Percentiles rank a stretch among this genome's conserved stretches.
These are phyloP conservation scores for Megastigmus dorsalis DNA, from an alignment of 2,888 invertebrate genomes.

Conservation along the genomic window DNA sequence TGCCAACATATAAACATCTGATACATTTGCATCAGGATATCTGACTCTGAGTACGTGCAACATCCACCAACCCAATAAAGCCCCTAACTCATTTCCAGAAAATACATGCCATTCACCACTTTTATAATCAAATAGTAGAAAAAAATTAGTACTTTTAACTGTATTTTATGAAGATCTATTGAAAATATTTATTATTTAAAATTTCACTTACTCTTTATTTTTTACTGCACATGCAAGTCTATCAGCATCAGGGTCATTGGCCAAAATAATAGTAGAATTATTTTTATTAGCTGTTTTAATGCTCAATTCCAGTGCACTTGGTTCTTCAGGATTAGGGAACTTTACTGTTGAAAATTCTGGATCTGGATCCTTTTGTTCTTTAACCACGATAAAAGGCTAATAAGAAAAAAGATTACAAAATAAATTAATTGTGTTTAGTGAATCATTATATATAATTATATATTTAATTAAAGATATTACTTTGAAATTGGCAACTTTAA, in stretches of 20 bases:
- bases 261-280: conserved; percentile 86
- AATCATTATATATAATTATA: neutral
- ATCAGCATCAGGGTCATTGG: conserved; percentile 99
- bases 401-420: conserved; percentile 16
- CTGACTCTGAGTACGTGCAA: conserved; percentile 78
- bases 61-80: conserved; percentile 96
- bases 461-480: conserved; percentile 71
- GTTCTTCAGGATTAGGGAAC: conserved; percentile 99
- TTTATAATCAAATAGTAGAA: no score
- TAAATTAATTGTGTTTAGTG: neutral
- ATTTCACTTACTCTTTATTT: conserved; percentile 76
- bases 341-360: conserved; percentile 98
- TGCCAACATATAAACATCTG: conserved; percentile 88
- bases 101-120: conserved; percentile 91
- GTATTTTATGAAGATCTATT: no score
- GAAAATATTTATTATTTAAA: conserved; percentile 28
- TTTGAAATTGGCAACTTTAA: conserved; percentile 84
- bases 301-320: conserved; percentile 85
- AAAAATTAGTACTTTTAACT: no score
- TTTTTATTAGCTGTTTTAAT: conserved; percentile 85
- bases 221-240: conserved; percentile 92
- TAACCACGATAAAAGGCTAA: conserved; percentile 80
- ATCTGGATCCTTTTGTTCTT: conserved; percentile 90
- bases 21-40: conserved; percentile 74
- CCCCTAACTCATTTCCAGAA: conserved; percentile 96